These are phyloP conservation scores for Alsophila aescularia DNA, from an alignment of 2,888 invertebrate genomes.

Conservation along the genomic window DNA sequence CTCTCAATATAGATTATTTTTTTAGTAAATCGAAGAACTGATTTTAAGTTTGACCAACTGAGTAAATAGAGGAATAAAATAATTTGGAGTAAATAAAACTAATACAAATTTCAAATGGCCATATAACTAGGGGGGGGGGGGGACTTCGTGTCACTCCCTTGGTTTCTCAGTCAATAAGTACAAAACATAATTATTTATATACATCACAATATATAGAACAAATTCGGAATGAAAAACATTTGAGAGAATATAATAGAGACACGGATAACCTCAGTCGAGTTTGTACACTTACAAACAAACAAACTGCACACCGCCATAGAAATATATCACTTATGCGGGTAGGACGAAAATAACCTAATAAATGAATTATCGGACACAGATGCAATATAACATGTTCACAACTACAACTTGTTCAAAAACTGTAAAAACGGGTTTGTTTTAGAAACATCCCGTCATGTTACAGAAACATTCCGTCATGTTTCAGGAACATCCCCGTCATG, in stretches of 20 bases:
- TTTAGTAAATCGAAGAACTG: constrained; percentile 34
- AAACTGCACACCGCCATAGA: constrained; percentile 24
- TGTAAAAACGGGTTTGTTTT: too few relatives aligned
- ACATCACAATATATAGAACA: constrained; percentile 60
- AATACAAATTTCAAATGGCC: constrained; percentile 38
- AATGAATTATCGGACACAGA: constrained; percentile 1
- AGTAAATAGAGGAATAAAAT: background rate
- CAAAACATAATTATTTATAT: constrained; percentile 72
- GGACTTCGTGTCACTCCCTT: background rate
- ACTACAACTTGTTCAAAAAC: constrained; percentile 1
- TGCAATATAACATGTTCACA: constrained; percentile 9
- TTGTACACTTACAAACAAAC: constrained; percentile 49
- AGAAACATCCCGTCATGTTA: too few relatives aligned
- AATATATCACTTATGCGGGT: constrained; percentile 22
- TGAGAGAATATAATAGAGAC: constrained; percentile 38
- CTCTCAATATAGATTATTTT: constrained; percentile 39
- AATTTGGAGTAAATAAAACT: constrained; percentile 30
- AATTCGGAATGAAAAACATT: constrained; percentile 65
- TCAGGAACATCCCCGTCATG: too few relatives aligned
- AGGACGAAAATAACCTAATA: constrained; percentile 2
- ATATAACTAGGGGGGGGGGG: constrained; percentile 10
- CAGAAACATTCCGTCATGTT: too few relatives aligned
- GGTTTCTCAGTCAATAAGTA: constrained; percentile 67
- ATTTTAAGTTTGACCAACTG: constrained; percentile 34
- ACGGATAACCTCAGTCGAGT: constrained; percentile 48